Base-by-base conservation (phyloP, 2,113 vertebrate species). In the Puffinus mauretanicus region DNA sequence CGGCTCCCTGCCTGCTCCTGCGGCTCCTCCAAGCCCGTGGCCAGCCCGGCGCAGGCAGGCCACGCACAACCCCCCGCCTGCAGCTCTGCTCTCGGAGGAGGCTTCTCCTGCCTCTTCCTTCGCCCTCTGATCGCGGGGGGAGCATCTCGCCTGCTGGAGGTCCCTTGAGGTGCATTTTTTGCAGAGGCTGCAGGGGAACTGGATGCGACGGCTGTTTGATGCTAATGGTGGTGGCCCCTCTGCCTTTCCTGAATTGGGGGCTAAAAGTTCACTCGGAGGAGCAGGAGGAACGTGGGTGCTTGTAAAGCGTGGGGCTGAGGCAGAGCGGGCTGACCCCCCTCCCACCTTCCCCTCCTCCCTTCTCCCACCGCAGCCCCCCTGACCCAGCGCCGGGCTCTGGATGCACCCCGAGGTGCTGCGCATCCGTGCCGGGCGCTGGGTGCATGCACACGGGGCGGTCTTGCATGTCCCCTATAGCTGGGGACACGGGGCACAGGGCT, bases 381-480 rank as follows among this genome's bases (percentile, higher is more conserved):
- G 71, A 16, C 20, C n/a, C 64, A 36, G 80, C 29, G 13, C n/a
- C 6, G 1, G 15, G 46, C 24, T 79, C 66, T 34, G 80, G 24
- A 25, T 22, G 64, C 27, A 0, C 32, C 40, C 58, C 3, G 2
- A 52, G 58, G 52, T 9, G 75, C 10, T 46, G 25, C 65, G 10
- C 25, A 18, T 29, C 58, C 27, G 0, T 6, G 1, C 34, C 25
- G 16, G 82, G 38, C 1, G 2, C 5, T 4, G 49, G 22, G 14
- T 6, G 4, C 4, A 0, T 2, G 6, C 10, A 8, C 1, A 0
- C 0, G 4, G 30, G 24, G 12, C 30, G 40, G 22, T 65, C 47
- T 32, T 7, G 19, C 0, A 4, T 15, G 46, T 67, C 42, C 70
- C 81, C 69, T 25, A 2, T 24, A 1, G 47, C 1, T 22, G 70